phyloP scores from a whole-genome alignment of 2,113 vertebrate genomes.

The Hyaena hyaena region DNA sequence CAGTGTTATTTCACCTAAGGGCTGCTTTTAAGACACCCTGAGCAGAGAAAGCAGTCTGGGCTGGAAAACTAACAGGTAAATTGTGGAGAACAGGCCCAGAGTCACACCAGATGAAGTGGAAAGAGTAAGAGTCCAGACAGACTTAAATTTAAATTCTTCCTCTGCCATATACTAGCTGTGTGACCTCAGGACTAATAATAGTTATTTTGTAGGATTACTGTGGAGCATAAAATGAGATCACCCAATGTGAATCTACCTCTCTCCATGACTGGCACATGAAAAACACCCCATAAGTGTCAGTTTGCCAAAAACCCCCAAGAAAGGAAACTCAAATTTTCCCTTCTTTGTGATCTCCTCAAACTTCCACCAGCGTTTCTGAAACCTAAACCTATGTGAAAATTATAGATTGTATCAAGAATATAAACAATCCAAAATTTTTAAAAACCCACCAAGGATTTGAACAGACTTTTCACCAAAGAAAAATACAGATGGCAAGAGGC shows the following conservation, averaged over 20 bases:
- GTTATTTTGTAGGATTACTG: neutral
- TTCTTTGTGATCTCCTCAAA: neutral
- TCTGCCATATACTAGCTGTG: neutral
- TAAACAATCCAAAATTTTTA: neutral
- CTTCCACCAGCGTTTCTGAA: conserved; percentile 26
- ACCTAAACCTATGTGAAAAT: neutral
- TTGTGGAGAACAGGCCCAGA: neutral
- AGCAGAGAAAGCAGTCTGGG: neutral
- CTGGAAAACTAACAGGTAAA: neutral
- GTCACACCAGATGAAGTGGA: neutral
- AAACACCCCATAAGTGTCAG: conserved; percentile 26
- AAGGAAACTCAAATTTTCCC: neutral
- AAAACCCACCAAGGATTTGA: neutral
- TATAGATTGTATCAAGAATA: neutral
- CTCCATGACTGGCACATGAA: conserved; percentile 28
- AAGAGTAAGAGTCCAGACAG: neutral
- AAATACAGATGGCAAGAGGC: neutral
- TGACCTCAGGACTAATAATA: neutral
- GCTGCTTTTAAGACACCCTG: conserved; percentile 26
- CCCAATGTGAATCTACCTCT: neutral
- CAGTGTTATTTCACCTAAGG: conserved; percentile 32
- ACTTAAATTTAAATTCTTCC: neutral
- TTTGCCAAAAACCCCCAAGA: neutral
- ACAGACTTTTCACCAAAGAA: neutral
- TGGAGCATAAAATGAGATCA: conserved; percentile 36